Evolutionary conservation across 1,140 invertebrate species (phyloP).

Genomic region (Cardiocondyla obscurior): DNA sequence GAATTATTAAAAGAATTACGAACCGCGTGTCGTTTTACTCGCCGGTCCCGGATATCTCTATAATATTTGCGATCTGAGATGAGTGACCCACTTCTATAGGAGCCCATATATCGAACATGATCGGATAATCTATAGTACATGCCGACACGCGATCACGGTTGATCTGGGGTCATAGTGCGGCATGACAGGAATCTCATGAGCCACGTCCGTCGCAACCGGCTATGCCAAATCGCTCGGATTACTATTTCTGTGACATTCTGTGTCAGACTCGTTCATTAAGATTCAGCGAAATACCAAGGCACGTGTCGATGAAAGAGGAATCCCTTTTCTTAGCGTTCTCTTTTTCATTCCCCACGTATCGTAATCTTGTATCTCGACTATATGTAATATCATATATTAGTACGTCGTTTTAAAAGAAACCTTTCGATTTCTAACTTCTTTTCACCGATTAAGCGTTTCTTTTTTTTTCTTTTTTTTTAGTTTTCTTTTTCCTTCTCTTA

Average conservation of each 20-base stretch:
- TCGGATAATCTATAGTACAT: constrained; percentile 60
- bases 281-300: constrained; percentile 67
- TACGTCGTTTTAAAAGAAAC: constrained; percentile 18
- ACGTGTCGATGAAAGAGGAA: neutral
- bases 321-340: neutral
- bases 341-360: neutral
- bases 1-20: neutral
- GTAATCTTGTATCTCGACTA: constrained; percentile 63
- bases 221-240: constrained; percentile 57
- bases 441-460: no score
- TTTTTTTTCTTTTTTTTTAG: no score
- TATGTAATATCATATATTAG: neutral
- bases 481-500: no score
- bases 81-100: neutral
- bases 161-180: constrained; percentile 54
- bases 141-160: constrained; percentile 58
- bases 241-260: constrained; percentile 66
- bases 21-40: neutral
- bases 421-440: no score
- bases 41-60: neutral
- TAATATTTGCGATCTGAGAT: constrained; percentile 11
- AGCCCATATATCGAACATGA: constrained; percentile 36
- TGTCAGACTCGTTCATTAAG: constrained; percentile 68
- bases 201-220: constrained; percentile 44
- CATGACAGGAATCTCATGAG: constrained; percentile 65